phyloP scores from a whole-genome alignment of 2,113 vertebrate species.

The Phrynocephalus versicolor region DNA sequence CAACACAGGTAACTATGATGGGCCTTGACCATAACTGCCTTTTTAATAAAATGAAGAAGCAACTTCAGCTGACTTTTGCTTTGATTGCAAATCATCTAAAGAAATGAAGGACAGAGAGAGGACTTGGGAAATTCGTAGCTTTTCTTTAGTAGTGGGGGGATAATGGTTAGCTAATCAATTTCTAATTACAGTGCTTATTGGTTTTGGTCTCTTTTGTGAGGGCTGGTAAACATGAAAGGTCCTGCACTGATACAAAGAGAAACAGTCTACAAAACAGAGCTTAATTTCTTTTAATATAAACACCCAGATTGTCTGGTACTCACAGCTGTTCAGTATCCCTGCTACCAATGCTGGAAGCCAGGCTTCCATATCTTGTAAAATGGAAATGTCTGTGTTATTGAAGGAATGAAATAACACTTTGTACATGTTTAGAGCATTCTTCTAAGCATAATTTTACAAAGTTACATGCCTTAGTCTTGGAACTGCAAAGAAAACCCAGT shows the following conservation, averaged over 20 bases:
- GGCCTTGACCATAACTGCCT: neutral
- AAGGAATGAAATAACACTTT: neutral
- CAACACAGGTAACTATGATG: neutral
- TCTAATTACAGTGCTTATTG: neutral
- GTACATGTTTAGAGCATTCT: neutral
- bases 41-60: neutral
- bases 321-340: neutral
- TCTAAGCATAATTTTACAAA: neutral
- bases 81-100: neutral
- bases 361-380: neutral
- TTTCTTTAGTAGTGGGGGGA: neutral
- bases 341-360: neutral
- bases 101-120: neutral
- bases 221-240: neutral
- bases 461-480: neutral
- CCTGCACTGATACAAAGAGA: neutral
- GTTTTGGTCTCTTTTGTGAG: neutral
- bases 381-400: neutral
- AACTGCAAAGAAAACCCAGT: neutral
- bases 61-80: neutral
- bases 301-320: neutral
- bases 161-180: neutral
- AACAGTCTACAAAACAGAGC: neutral
- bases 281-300: neutral
- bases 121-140: neutral